Base-by-base conservation (phyloP, 2,888 invertebrate genomes). In the Diaprepes abbreviatus region DNA sequence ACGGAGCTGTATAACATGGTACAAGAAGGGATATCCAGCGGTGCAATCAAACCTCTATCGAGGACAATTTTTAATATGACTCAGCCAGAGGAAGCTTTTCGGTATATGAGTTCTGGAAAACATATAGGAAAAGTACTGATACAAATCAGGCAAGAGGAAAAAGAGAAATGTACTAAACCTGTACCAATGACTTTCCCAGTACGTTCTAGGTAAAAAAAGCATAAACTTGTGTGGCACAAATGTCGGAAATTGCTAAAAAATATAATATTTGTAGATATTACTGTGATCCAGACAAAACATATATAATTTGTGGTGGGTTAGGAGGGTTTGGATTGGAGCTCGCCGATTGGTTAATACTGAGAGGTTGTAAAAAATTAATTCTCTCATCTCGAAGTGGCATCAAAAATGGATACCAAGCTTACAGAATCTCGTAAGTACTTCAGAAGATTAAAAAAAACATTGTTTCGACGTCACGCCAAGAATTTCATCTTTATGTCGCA, bases 251-350 rank as follows among this genome's bases (percentile, higher is more conserved):
- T n/a, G n/a, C n/a, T n/a, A n/a, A n/a, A n/a, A n/a, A n/a, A n/a
- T n/a, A n/a, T n/a, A n/a, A n/a, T n/a, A n/a, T n/a, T n/a, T n/a
- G n/a, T n/a, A n/a, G n/a, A n/a, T n/a, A n/a, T n/a, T 0, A 93
- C n/a, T n/a, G n/a, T n/a, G n/a, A n/a, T n/a, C n/a, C n/a, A n/a
- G n/a, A n/a, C n/a, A n/a, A n/a, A n/a, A n/a, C n/a, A n/a, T n/a
- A n/a, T n/a, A n/a, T n/a, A n/a, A n/a, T n/a, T n/a, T n/a, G n/a
- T n/a, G n/a, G 93, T 10, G 96, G 97, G 48, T 86, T 97, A 0
- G 97, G 97, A 40, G 97, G 97, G 0, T 95, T 97, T 80, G 97
- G 97, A 3, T 85, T 97, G 54, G 97, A 97, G 82, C 83, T 97
- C 52, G 90, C 92, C 0, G 92, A 95, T 78, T 96, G 95, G 94